Percentiles rank a stretch among this genome's conserved stretches.
Conservation (phyloP, 2,888 invertebrate species). For the Branchellion lobata region DNA sequence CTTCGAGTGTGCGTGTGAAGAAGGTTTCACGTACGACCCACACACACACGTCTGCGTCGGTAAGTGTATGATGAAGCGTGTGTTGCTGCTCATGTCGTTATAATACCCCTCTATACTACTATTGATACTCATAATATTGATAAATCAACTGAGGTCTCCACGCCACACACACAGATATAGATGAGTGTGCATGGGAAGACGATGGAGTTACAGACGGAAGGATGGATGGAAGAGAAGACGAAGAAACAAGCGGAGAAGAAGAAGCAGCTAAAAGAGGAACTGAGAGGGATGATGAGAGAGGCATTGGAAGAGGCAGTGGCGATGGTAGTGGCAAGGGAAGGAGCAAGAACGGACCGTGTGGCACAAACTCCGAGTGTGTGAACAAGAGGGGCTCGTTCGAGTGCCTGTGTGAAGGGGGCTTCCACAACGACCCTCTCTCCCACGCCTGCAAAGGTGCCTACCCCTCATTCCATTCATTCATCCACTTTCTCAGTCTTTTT, state of each 20-base stretch:
- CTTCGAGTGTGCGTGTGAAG: slow-evolving; percentile 11
- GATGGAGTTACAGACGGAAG: background rate
- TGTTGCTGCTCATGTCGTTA: too few species aligned
- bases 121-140: too few species aligned
- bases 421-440: background rate
- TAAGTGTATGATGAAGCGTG: background rate
- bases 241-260: too few species aligned
- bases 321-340: background rate
- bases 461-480: background rate
- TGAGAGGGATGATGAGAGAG: background rate
- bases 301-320: background rate
- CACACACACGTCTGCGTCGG: background rate
- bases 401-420: background rate
- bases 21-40: background rate
- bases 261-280: too few species aligned
- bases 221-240: background rate
- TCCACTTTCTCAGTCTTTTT: background rate
- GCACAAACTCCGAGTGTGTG: background rate
- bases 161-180: background rate
- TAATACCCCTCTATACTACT: too few species aligned
- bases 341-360: background rate
- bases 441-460: background rate
- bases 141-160: too few species aligned
- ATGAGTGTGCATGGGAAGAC: background rate
- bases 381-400: slow-evolving; percentile 14